Evolutionary conservation across 1,140 invertebrate species (phyloP).

Genomic region (Carcinoscorpius rotundicauda): DNA sequence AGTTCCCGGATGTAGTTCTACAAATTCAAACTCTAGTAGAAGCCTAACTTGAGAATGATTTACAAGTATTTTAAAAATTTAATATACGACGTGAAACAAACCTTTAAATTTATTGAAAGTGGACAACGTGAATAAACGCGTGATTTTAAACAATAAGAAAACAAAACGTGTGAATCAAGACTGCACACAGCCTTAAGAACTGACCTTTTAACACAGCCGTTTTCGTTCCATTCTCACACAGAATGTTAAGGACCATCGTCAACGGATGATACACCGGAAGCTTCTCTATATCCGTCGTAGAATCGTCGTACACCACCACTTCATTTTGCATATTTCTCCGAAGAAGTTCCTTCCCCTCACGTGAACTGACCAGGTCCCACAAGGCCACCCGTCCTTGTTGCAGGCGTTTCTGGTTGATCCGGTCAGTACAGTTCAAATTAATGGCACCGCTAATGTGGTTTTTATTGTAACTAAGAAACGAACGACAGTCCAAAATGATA

Average conservation of each 20-base stretch:
- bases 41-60: too few species aligned
- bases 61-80: too few species aligned
- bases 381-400: constrained; percentile 52
- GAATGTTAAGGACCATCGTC: constrained; percentile 49
- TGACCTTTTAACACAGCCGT: constrained; percentile 56
- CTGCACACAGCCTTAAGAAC: constrained; percentile 21
- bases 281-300: constrained; percentile 44
- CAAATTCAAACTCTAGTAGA: too few species aligned
- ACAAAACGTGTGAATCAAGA: too few species aligned
- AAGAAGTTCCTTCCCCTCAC: constrained; percentile 49
- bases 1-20: too few species aligned
- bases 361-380: constrained; percentile 49
- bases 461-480: constrained; percentile 56
- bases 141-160: too few species aligned
- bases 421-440: constrained; percentile 60
- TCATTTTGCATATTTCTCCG: constrained; percentile 32
- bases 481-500: constrained; percentile 50
- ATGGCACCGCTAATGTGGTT: constrained; percentile 57
- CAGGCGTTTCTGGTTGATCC: constrained; percentile 53
- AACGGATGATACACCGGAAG: constrained; percentile 47
- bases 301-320: constrained; percentile 54
- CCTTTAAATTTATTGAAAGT: too few species aligned
- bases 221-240: constrained; percentile 55
- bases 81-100: too few species aligned
- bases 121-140: too few species aligned